A percentile compares a stretch with the other conserved stretches of the same genome.
phyloP scores from a whole-genome alignment of 2,888 invertebrate species.

The Cremastinae sp. region DNA sequence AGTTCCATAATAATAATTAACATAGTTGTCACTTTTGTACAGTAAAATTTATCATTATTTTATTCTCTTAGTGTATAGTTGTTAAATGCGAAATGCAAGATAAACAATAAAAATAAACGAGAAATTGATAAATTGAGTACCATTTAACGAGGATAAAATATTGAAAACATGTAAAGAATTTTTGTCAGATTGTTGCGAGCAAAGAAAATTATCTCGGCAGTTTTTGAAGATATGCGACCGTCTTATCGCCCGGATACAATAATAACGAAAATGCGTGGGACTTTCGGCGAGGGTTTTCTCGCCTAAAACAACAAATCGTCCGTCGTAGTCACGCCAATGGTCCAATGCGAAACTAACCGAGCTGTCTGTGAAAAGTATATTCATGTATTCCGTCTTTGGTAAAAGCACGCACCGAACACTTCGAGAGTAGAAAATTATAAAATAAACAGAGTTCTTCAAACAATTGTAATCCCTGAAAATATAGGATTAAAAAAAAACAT shows the following conservation, averaged over 20 bases:
- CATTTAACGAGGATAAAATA: constrained; percentile 8
- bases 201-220: constrained; percentile 59
- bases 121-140: too few relatives aligned
- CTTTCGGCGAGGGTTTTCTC: constrained; percentile 23
- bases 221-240: constrained; percentile 37
- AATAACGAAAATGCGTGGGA: constrained; percentile 53
- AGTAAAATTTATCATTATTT: too few relatives aligned
- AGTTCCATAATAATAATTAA: too few relatives aligned
- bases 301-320: constrained; percentile 62
- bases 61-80: too few relatives aligned
- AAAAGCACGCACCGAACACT: constrained; percentile 26
- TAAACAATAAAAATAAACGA: too few relatives aligned
- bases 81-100: too few relatives aligned
- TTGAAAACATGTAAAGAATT: constrained; percentile 39
- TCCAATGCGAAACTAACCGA: constrained; percentile 1
- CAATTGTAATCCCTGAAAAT: constrained; percentile 29
- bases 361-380: constrained; percentile 12
- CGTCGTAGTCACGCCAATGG: constrained; percentile 36
- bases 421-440: constrained; percentile 32
- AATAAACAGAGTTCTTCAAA: constrained; percentile 39
- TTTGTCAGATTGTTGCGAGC: constrained; percentile 14
- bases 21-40: too few relatives aligned
- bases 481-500: neutral
- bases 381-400: constrained; percentile 30
- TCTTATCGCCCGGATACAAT: constrained; percentile 63